Percentiles rank a stretch among this genome's conserved stretches.
These are phyloP conservation scores for Clusia tigrina DNA, from an alignment of 2,888 invertebrate genomes.

Conservation along the genomic window DNA sequence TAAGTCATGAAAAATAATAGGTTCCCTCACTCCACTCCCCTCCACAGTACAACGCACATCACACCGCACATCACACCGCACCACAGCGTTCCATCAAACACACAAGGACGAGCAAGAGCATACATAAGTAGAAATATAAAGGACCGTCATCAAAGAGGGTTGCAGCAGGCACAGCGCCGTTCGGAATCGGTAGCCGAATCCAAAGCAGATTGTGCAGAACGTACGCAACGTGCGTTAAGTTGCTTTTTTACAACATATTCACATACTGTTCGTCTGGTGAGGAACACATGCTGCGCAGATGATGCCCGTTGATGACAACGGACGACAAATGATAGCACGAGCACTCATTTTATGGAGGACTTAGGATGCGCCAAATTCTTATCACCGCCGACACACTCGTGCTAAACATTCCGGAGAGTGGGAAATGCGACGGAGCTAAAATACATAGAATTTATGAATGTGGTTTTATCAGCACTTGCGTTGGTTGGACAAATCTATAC, in stretches of 20 bases:
- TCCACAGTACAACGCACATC: background rate
- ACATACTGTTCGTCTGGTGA: slow-evolving; percentile 45
- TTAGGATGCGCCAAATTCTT: background rate
- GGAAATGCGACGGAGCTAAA: no score
- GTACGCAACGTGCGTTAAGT: slow-evolving; percentile 29
- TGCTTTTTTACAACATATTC: slow-evolving; percentile 42
- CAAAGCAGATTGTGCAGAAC: slow-evolving; percentile 36
- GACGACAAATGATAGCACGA: slow-evolving; percentile 1
- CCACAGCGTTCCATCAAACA: background rate
- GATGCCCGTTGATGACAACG: slow-evolving; percentile 40
- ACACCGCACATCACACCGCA: background rate
- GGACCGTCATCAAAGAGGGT: background rate
- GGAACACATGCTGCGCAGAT: slow-evolving; percentile 63
- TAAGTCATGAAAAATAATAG: slow-evolving; percentile 61
- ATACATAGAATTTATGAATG: no score
- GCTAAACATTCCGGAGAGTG: no score
- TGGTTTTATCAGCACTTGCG: no score
- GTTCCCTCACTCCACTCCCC: slow-evolving; percentile 43
- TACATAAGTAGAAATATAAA: no score
- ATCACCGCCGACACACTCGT: background rate
- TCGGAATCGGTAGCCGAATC: slow-evolving; percentile 33
- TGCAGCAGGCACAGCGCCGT: slow-evolving; percentile 11
- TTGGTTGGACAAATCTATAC: no score
- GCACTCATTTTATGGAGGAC: slow-evolving; percentile 2
- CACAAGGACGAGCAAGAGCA: no score